A percentile compares a stretch with the other conserved stretches of the same genome.
phyloP scores from a whole-genome alignment of 2,888 invertebrate genomes.

The Stenodema calcarata region DNA sequence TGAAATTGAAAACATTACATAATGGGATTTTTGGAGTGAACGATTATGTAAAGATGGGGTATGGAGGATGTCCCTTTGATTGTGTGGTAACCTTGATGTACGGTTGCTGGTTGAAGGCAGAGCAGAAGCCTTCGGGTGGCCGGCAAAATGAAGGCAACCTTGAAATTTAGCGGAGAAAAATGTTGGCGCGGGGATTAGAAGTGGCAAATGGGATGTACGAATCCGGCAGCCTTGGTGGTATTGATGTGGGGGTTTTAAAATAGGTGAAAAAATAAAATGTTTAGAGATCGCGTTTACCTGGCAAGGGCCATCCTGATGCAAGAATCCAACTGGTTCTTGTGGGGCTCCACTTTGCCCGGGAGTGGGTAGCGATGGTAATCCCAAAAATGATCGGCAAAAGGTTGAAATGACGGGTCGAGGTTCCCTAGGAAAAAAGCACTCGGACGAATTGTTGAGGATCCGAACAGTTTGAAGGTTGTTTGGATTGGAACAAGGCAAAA shows the following conservation, averaged over 20 bases:
- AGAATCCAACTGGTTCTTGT: conserved; percentile 64
- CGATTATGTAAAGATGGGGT: background rate
- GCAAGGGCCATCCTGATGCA: conserved; percentile 74
- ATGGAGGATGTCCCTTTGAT: conserved; percentile 13
- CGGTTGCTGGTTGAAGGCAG: background rate
- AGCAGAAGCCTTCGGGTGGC: background rate
- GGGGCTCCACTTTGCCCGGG: conserved; percentile 55
- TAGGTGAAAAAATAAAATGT: background rate
- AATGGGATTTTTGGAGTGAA: background rate
- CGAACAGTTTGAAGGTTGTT: background rate
- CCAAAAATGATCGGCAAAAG: conserved; percentile 33
- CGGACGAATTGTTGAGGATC: background rate
- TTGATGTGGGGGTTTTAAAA: background rate
- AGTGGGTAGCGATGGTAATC: conserved; percentile 48
- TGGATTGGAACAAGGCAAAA: background rate
- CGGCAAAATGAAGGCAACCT: conserved; percentile 2
- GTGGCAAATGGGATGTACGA: background rate
- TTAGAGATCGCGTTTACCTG: conserved; percentile 63
- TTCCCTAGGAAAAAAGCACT: conserved; percentile 10
- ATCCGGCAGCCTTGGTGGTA: background rate
- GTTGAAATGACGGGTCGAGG: conserved; percentile 5
- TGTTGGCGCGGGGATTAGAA: background rate
- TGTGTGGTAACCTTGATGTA: conserved; percentile 31
- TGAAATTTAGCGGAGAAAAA: background rate
- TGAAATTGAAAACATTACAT: background rate